These are phyloP conservation scores for Pomacea maculata DNA, from an alignment of 1,140 invertebrate genomes.

Conservation along the genomic window DNA sequence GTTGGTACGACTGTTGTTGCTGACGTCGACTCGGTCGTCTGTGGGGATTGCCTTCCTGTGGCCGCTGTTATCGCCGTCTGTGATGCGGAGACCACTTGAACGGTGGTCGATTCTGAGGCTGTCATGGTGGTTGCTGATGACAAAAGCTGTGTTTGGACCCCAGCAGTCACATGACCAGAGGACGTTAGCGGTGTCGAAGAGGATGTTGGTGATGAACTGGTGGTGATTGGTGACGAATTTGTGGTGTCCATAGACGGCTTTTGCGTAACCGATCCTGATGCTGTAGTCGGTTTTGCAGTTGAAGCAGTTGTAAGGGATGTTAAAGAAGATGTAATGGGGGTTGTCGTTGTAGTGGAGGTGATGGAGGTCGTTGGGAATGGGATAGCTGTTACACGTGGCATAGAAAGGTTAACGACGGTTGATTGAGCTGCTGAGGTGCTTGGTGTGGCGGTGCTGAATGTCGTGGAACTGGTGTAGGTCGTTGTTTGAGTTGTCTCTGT, in stretches of 20 bases:
- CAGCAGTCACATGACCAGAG: background rate
- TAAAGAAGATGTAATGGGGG: too few species aligned
- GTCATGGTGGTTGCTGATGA: slow-evolving; percentile 6
- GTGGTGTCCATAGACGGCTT: too few species aligned
- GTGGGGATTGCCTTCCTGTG: slow-evolving; percentile 1
- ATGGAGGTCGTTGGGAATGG: too few species aligned
- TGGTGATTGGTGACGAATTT: too few species aligned
- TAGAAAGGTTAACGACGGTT: too few species aligned
- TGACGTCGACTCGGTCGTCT: slow-evolving; percentile 13
- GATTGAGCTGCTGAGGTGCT: background rate
- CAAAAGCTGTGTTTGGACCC: background rate
- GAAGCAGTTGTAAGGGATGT: too few species aligned
- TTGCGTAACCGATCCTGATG: too few species aligned
- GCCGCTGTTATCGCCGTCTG: slow-evolving; percentile 13
- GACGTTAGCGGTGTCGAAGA: too few species aligned
- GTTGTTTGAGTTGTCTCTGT: slow-evolving; percentile 2
- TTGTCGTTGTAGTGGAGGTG: too few species aligned
- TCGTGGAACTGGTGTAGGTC: background rate
- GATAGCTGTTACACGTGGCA: too few species aligned
- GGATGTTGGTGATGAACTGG: too few species aligned
- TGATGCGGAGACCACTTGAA: slow-evolving; percentile 3
- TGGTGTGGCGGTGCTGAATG: background rate
- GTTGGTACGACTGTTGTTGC: slow-evolving; percentile 6
- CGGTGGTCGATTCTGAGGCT: slow-evolving; percentile 10
- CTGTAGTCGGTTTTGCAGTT: too few species aligned